Conservation (phyloP, 2,113 vertebrate species). For the Aptenodytes forsteri region DNA sequence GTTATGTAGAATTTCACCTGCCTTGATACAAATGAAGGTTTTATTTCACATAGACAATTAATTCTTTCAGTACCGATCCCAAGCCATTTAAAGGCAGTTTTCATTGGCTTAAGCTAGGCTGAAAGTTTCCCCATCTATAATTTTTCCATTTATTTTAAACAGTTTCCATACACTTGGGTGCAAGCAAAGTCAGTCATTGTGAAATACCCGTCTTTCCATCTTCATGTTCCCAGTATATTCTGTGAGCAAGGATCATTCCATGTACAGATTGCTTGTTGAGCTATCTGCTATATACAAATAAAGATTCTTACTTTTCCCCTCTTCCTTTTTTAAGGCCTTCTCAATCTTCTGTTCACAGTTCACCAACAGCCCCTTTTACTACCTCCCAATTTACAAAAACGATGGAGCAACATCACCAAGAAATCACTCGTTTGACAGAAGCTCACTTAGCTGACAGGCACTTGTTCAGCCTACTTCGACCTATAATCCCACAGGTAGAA, state of each 20-base stretch:
- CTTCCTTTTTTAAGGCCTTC: constrained; percentile 14
- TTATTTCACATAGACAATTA: background rate
- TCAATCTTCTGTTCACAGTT: background rate
- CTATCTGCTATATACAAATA: background rate
- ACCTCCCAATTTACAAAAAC: background rate
- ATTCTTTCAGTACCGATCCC: background rate
- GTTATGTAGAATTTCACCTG: background rate
- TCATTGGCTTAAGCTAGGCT: background rate
- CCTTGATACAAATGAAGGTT: background rate
- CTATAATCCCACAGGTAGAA: constrained; percentile 43
- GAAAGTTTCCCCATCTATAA: background rate
- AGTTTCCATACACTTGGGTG: background rate
- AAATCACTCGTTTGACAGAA: background rate
- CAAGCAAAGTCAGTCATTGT: background rate
- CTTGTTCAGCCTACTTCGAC: constrained; percentile 67
- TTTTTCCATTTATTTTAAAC: background rate
- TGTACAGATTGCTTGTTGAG: background rate
- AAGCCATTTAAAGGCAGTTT: background rate
- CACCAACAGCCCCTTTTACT: background rate
- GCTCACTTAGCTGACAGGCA: background rate
- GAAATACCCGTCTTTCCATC: background rate
- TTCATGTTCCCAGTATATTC: background rate
- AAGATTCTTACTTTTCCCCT: background rate
- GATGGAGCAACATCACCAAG: constrained; percentile 1
- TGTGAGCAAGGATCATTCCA: background rate